A percentile compares a stretch with the other conserved stretches of the same genome.
Conservation (phyloP, 2,888 invertebrate genomes). For the Cylloceria caligata region DNA sequence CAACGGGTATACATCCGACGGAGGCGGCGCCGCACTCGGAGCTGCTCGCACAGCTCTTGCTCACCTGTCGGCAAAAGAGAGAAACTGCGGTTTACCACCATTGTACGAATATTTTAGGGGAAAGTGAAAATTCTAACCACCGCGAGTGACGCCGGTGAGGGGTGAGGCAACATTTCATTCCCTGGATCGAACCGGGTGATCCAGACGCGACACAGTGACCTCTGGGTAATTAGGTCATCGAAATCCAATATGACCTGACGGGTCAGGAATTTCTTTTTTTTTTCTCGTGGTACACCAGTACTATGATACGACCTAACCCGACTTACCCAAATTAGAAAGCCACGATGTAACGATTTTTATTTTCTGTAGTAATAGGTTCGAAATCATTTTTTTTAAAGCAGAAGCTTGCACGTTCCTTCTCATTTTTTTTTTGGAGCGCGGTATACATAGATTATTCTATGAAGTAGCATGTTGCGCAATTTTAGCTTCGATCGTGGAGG, state of each 20-base stretch:
- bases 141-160: not conserved
- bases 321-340: not conserved
- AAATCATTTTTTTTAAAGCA: not conserved
- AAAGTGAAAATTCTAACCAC: conserved; percentile 2
- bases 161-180: conserved; percentile 18
- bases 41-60: conserved; percentile 88
- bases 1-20: conserved; percentile 88
- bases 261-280: conserved; percentile 40
- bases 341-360: conserved; percentile 2
- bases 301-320: conserved; percentile 24
- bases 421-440: too few relatives aligned
- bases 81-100: not conserved
- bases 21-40: conserved; percentile 87
- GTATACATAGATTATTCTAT: too few relatives aligned
- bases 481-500: too few relatives aligned
- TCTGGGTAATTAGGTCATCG: conserved; percentile 66
- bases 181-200: conserved; percentile 57
- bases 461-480: too few relatives aligned
- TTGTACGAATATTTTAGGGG: not conserved
- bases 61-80: conserved; percentile 83
- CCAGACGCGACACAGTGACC: conserved; percentile 68
- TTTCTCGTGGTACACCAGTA: conserved; percentile 4
- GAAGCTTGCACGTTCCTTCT: too few relatives aligned
- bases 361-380: not conserved
- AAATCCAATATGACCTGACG: conserved; percentile 64